phyloP scores from a whole-genome alignment of 2,888 invertebrate genomes.

The Eupsilia transversa region DNA sequence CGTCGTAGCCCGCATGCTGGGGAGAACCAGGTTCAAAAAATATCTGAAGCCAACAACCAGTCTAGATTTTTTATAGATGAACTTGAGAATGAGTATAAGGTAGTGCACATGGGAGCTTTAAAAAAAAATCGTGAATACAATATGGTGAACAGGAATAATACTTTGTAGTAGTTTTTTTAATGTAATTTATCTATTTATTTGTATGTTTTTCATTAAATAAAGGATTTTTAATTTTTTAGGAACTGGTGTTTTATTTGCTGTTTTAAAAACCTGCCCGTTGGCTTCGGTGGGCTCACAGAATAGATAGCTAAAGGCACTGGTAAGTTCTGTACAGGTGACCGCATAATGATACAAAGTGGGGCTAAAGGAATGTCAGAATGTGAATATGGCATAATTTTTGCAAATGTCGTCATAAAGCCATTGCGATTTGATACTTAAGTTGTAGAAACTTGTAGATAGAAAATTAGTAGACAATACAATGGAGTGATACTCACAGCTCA shows the following conservation, averaged over 20 bases:
- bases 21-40: constrained; percentile 27
- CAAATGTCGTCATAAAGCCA: neutral
- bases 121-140: constrained; percentile 38
- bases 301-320: neutral
- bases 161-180: constrained; percentile 7
- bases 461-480: neutral
- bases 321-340: neutral
- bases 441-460: neutral
- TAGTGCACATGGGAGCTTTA: constrained; percentile 32
- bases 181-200: constrained; percentile 33
- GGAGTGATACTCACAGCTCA: neutral
- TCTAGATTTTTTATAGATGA: constrained; percentile 76
- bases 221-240: neutral
- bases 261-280: neutral
- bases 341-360: neutral
- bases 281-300: neutral
- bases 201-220: constrained; percentile 35
- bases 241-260: neutral
- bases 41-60: constrained; percentile 55
- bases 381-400: neutral
- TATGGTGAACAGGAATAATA: constrained; percentile 2
- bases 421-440: neutral
- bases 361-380: neutral
- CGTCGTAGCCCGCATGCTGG: constrained; percentile 19
- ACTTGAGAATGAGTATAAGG: constrained; percentile 67